Conservation (phyloP, 2,113 vertebrate genomes). For the Balaenoptera acutorostrata region DNA sequence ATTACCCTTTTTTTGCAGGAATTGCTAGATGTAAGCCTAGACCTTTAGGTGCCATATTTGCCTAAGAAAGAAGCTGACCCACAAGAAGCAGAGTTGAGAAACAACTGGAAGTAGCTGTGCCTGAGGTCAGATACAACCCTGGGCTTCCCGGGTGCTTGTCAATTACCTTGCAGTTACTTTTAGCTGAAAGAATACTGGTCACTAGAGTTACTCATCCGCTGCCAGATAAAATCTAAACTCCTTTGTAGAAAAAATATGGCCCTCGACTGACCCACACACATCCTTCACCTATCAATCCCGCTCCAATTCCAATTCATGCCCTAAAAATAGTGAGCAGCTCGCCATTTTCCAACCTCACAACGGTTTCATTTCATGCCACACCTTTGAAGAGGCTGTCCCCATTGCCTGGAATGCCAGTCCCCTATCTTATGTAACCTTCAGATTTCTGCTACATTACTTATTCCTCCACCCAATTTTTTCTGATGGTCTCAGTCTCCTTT, state of each 20-base stretch:
- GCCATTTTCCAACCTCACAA: background rate
- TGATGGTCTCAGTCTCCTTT: background rate
- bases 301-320: background rate
- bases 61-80: background rate
- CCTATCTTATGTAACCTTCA: background rate
- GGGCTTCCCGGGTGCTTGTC: background rate
- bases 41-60: background rate
- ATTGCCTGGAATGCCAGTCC: background rate
- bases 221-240: background rate
- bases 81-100: background rate
- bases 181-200: background rate
- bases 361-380: background rate
- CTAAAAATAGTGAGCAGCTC: background rate
- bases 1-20: background rate
- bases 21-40: background rate
- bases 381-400: background rate
- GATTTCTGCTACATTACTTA: background rate
- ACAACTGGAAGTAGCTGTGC: background rate
- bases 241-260: background rate
- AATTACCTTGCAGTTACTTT: background rate
- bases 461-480: background rate
- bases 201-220: background rate
- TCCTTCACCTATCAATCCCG: background rate
- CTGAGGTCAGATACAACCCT: background rate
- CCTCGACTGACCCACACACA: background rate